Conservation (phyloP, 1,140 invertebrate genomes). For the Megathymus violae region DNA sequence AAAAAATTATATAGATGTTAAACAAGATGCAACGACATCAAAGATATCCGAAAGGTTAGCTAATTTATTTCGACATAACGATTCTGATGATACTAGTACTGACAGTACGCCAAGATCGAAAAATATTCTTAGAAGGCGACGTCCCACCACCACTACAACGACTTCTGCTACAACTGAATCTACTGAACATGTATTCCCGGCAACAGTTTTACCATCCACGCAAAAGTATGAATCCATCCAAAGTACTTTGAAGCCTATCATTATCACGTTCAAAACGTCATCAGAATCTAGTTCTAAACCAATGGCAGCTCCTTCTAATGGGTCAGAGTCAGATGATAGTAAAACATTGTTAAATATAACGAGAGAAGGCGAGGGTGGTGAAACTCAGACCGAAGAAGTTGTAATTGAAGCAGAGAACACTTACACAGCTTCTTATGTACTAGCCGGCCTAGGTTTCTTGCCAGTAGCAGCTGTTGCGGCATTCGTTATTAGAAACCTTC, state of each 20-base stretch:
- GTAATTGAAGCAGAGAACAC: conserved; percentile 83
- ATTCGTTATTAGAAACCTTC: conserved; percentile 82
- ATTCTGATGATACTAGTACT: conserved; percentile 55
- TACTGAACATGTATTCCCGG: conserved; percentile 35
- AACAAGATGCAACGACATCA: conserved; percentile 59
- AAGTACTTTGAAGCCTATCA: conserved; percentile 52
- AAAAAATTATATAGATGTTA: conserved; percentile 43
- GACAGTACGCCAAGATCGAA: conserved; percentile 65
- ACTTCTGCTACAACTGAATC: conserved; percentile 55
- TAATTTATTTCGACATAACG: conserved; percentile 57
- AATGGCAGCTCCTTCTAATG: conserved; percentile 40
- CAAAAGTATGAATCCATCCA: conserved; percentile 44
- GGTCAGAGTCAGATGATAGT: conserved; percentile 35
- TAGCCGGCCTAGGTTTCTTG: conserved; percentile 85
- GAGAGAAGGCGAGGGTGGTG: conserved; percentile 46
- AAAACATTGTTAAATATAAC: conserved; percentile 55
- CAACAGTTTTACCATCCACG: conserved; percentile 39
- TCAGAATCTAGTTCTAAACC: conserved; percentile 62
- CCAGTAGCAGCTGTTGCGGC: conserved; percentile 84
- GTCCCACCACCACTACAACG: conserved; percentile 65
- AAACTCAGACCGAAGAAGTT: conserved; percentile 76
- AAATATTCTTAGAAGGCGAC: conserved; percentile 72
- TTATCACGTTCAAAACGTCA: conserved; percentile 62
- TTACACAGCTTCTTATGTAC: conserved; percentile 84
- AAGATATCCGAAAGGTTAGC: conserved; percentile 62